These are phyloP conservation scores for Clavelina lepadiformis DNA, from an alignment of 23 tunicate genomes.

Conservation along the genomic window DNA sequence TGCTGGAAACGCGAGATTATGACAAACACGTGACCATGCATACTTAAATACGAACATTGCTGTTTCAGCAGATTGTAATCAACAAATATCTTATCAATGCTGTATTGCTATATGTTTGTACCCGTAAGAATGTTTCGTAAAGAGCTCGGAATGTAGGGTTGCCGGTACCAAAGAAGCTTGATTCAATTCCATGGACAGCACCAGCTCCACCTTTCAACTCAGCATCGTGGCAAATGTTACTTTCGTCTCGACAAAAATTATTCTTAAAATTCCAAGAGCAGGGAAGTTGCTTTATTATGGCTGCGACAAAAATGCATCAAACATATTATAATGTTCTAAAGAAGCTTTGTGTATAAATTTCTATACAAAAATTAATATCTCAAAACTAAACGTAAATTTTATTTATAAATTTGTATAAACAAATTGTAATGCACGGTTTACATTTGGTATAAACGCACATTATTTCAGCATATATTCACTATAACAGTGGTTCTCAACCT, in stretches of 20 bases:
- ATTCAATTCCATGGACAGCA: constrained; percentile 95
- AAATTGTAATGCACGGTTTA: too few relatives aligned
- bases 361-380: too few relatives aligned
- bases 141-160: constrained; percentile 93
- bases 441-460: too few relatives aligned
- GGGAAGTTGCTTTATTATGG: constrained; percentile 53
- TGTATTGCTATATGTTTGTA: too few relatives aligned
- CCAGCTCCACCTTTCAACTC: constrained; percentile 73
- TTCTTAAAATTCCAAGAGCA: constrained; percentile 98
- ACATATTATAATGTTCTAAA: too few relatives aligned
- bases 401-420: too few relatives aligned
- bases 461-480: too few relatives aligned
- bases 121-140: constrained; percentile 77
- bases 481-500: too few relatives aligned
- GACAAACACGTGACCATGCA: too few relatives aligned
- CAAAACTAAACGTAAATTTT: too few relatives aligned
- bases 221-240: constrained; percentile 69
- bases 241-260: constrained; percentile 81
- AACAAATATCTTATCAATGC: neutral
- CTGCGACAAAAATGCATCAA: constrained; percentile 40
- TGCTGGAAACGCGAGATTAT: too few relatives aligned
- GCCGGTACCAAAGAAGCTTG: constrained; percentile 80
- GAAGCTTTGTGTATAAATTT: too few relatives aligned
- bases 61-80: neutral
- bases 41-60: neutral